Conservation (phyloP, 2,113 vertebrate genomes). For the Cyanistes caeruleus region DNA sequence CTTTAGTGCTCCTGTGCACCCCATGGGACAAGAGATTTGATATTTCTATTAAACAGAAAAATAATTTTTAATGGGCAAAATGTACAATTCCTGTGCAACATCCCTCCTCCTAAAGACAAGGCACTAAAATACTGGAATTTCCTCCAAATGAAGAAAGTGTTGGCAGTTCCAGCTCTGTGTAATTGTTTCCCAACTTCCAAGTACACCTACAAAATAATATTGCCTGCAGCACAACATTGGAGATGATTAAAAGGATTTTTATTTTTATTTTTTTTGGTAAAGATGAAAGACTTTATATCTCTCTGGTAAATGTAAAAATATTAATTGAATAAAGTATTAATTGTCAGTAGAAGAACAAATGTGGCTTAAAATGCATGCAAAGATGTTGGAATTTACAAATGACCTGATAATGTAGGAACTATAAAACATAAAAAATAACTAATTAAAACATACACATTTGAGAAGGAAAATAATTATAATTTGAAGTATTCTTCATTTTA, state of each 20-base stretch:
- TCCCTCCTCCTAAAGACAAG: not conserved
- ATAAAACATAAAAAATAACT: not conserved
- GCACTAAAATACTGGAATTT: not conserved
- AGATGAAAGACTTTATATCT: not conserved
- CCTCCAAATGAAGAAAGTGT: not conserved
- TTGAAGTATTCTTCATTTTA: not conserved
- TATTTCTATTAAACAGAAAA: not conserved
- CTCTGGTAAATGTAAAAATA: not conserved
- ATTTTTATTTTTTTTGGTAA: not conserved
- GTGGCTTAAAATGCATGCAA: not conserved
- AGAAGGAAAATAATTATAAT: not conserved
- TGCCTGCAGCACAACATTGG: not conserved
- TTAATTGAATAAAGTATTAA: not conserved
- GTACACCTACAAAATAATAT: not conserved
- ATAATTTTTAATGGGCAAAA: not conserved
- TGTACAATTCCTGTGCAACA: not conserved
- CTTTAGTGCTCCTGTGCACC: not conserved
- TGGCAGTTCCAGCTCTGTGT: not conserved
- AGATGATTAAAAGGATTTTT: not conserved
- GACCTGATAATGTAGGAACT: not conserved
- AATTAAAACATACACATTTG: not conserved
- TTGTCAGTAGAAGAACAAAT: not conserved
- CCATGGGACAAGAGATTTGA: not conserved
- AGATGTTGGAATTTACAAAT: not conserved
- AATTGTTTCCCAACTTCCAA: not conserved